Conservation (phyloP, 2,888 invertebrate genomes). For the Sphinx pinastri region DNA sequence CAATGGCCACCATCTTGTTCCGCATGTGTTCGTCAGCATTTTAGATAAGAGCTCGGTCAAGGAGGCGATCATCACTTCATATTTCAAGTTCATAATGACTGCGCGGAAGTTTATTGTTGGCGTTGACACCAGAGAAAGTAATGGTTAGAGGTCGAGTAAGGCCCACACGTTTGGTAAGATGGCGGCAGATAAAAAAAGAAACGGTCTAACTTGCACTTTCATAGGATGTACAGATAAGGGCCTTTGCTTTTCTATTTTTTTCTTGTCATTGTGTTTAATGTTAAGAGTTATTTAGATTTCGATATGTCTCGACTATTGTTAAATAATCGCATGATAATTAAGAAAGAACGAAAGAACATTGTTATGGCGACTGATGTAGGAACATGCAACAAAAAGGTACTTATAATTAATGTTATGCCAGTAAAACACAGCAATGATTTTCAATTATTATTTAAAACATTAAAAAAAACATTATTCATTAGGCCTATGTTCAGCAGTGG, state of each 20-base stretch:
- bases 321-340: not conserved
- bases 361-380: too few relatives aligned
- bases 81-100: constrained; percentile 65
- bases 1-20: constrained; percentile 34
- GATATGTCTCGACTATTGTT: not conserved
- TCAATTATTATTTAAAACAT: too few relatives aligned
- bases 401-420: too few relatives aligned
- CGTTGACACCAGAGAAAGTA: constrained; percentile 64
- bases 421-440: too few relatives aligned
- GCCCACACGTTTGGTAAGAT: constrained; percentile 7
- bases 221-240: constrained; percentile 32
- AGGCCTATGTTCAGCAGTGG: too few relatives aligned
- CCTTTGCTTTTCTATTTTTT: not conserved
- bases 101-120: constrained; percentile 60
- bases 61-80: constrained; percentile 46
- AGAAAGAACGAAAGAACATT: too few relatives aligned
- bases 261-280: not conserved
- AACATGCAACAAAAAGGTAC: too few relatives aligned
- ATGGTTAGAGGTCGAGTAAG: constrained; percentile 60
- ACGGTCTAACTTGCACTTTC: constrained; percentile 14
- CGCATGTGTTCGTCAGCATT: constrained; percentile 40
- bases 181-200: constrained; percentile 15
- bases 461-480: too few relatives aligned
- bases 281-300: not conserved
- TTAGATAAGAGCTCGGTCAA: constrained; percentile 49